Conservation (phyloP, 2,888 invertebrate species). For the Drosophila stalkeri region DNA sequence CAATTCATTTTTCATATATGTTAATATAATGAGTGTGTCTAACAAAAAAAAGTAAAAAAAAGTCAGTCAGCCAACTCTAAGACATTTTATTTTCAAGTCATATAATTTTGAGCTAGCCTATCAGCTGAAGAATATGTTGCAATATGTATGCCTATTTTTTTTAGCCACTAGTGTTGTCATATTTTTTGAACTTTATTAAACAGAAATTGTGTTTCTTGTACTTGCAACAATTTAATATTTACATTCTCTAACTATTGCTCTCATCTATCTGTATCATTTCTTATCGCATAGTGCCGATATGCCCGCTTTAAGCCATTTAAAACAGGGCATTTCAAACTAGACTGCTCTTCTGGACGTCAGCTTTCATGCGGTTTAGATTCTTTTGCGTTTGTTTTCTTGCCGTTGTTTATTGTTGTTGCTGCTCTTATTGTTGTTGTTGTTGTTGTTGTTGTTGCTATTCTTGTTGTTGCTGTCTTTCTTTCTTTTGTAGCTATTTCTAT, state of each 20-base stretch:
- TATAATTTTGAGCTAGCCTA: too few species aligned
- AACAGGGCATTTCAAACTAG: conserved; percentile 29
- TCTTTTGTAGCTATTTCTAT: conserved; percentile 49
- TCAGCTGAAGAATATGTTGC: too few species aligned
- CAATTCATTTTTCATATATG: too few species aligned
- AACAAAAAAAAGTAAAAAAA: too few species aligned
- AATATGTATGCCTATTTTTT: too few species aligned
- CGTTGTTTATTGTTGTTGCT: conserved; percentile 13
- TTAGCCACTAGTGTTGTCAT: background rate
- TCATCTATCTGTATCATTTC: background rate
- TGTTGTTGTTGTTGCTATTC: background rate
- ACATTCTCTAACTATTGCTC: too few species aligned
- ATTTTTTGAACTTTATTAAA: too few species aligned
- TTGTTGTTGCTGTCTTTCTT: conserved; percentile 30
- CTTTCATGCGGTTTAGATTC: conserved; percentile 63
- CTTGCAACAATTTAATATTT: background rate
- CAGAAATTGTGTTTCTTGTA: background rate
- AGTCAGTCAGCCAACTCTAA: too few species aligned
- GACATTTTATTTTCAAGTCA: too few species aligned
- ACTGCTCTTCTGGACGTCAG: conserved; percentile 38
- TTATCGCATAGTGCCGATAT: background rate
- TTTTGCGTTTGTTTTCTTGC: conserved; percentile 36
- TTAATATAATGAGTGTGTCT: too few species aligned
- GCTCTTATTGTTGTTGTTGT: conserved; percentile 16
- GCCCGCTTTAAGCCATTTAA: background rate